Percentiles rank a stretch among this genome's conserved stretches.
Evolutionary conservation across 64 coral and sea anemone genomes (phyloP).

Genomic region (Actinia equina): DNA sequence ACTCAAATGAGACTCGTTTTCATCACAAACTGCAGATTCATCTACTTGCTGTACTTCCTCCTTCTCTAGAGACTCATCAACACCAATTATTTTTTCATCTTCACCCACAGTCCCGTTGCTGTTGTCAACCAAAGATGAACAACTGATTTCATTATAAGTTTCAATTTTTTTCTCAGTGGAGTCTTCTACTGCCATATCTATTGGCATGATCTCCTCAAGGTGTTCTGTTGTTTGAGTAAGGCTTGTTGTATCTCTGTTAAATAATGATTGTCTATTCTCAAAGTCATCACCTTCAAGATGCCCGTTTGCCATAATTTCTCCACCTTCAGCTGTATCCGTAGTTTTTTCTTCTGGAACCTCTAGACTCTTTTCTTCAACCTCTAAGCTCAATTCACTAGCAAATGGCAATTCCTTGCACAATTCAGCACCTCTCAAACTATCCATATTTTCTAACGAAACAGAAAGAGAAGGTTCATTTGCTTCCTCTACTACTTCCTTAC

Average conservation of each 20-base stretch:
- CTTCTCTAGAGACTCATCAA: background rate
- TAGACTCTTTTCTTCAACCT: background rate
- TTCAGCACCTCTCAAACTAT: background rate
- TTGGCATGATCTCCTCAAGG: background rate
- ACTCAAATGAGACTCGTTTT: background rate
- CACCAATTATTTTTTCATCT: background rate
- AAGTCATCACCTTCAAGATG: background rate
- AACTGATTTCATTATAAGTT: background rate
- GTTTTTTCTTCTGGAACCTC: background rate
- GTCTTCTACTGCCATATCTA: background rate
- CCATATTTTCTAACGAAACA: background rate
- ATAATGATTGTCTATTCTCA: background rate
- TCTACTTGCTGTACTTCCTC: background rate
- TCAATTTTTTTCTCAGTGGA: background rate
- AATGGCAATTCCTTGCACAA: background rate
- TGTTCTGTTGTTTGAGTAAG: background rate
- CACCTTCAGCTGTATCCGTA: background rate
- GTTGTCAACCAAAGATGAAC: background rate
- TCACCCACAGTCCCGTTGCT: background rate
- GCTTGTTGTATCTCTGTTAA: background rate
- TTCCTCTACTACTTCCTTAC: background rate
- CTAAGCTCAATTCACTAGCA: background rate
- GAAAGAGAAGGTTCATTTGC: background rate
- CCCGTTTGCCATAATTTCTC: background rate
- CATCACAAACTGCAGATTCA: background rate